phyloP scores from a whole-genome alignment of 2,888 invertebrate genomes.

The Cacoxenus indagator region DNA sequence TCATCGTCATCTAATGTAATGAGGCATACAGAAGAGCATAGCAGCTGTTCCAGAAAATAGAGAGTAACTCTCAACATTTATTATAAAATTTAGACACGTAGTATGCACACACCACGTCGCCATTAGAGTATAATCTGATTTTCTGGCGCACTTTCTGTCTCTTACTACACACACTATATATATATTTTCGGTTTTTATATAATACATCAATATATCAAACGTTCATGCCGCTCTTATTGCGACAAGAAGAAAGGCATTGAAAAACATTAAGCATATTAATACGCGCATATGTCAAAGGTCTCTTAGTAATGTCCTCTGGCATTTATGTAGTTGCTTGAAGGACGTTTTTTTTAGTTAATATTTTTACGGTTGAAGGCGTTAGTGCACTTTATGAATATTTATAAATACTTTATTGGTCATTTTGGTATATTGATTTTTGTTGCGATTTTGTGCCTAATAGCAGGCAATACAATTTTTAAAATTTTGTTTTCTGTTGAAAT shows the following conservation, averaged over 20 bases:
- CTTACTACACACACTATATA: neutral
- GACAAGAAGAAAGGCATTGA: neutral
- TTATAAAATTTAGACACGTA: neutral
- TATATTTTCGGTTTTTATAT: neutral
- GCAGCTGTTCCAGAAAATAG: neutral
- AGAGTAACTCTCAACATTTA: no score
- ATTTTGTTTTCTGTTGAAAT: no score
- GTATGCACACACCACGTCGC: neutral
- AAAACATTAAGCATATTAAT: neutral
- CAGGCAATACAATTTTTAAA: no score
- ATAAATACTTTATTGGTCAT: no score
- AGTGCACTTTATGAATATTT: no score
- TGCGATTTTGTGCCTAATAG: no score
- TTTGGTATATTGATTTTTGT: no score
- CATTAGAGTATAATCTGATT: neutral
- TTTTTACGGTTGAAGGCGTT: no score
- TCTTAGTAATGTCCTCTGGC: neutral
- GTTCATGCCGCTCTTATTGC: neutral
- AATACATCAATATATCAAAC: neutral
- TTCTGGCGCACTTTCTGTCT: neutral
- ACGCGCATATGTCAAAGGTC: neutral
- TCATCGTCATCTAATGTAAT: constrained; percentile 24
- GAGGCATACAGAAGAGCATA: neutral
- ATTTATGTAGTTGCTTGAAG: neutral
- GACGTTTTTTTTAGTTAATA: neutral